Percentiles rank a stretch among this genome's conserved stretches.
phyloP scores from a whole-genome alignment of 2,113 vertebrate genomes.

The Nesoenas mayeri region DNA sequence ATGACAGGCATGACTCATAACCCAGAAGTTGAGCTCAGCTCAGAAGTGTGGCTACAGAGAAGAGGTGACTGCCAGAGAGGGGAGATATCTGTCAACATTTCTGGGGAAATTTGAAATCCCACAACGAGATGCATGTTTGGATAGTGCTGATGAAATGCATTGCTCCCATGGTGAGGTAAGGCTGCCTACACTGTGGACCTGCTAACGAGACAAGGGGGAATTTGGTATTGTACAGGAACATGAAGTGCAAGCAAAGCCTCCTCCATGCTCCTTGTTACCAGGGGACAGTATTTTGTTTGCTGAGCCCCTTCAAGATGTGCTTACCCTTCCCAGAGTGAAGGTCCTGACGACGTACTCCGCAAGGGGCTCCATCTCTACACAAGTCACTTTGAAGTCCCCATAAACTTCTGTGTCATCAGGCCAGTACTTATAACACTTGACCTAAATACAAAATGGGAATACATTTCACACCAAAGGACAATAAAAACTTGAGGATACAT shows the following conservation, averaged over 20 bases:
- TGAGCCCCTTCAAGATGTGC: neutral
- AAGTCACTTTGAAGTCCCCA: slow-evolving; percentile 97
- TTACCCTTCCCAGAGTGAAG: slow-evolving; percentile 96
- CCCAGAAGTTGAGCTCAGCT: neutral
- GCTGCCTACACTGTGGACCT: neutral
- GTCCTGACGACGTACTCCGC: slow-evolving; percentile 97
- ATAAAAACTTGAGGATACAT: neutral
- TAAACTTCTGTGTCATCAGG: slow-evolving; percentile 97
- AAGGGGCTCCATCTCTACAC: slow-evolving; percentile 94
- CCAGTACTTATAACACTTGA: slow-evolving; percentile 99
- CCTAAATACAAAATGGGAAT: slow-evolving; percentile 73
- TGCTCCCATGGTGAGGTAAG: neutral
- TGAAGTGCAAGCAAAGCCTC: accelerated
- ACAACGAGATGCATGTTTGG: accelerated
- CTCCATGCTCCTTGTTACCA: neutral
- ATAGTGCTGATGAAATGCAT: accelerated
- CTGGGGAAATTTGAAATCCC: neutral
- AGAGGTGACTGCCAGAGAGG: neutral
- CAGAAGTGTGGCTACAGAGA: neutral
- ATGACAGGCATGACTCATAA: neutral
- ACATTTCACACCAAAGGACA: neutral
- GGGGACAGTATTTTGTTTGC: neutral
- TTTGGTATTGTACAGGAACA: neutral
- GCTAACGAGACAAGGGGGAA: neutral
- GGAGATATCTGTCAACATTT: neutral